Base-by-base conservation (phyloP, 2,888 invertebrate genomes). In the Danaus chrysippus region DNA sequence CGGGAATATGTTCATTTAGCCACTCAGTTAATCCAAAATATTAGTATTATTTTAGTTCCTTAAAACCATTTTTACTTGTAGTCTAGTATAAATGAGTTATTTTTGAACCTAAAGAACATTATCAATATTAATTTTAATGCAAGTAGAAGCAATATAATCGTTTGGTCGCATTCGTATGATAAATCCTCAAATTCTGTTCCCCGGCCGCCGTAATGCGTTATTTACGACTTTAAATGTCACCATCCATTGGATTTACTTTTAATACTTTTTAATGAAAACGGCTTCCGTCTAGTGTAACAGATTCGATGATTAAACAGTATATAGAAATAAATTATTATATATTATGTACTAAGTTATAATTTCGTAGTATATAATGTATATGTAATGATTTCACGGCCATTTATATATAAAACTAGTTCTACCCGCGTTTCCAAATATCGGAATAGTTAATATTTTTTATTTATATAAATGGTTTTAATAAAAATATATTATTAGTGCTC, bases 141-240 rank as follows among this genome's bases (percentile, higher is more conserved):
- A 13, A 59, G 54, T 53, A 42, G 54, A 17, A 10, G 10, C 9
- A 23, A 34, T 44, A 23, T 59, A 54, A 59, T 34, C 43, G 43
- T 54, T 17, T 54, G 43, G 44, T 44, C 43, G 43, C 41, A 46
- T 44, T 52, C 15, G 13, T 43, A 56, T 58, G 42, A 52, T 55
- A 62, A 44, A 23, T 57, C 23, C 34, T 42, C 15, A 23, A 15
- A 43, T 13, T 41, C 49, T 13, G 15, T 13, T 58, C 58, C 15
- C 42, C 19, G 52, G 41, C 42, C 17, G 9, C 41, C 42, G 49
- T 62, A 62, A 62, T 62, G 15, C 58, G 19, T 23, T 62, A 62
- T 62, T 62, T 62, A 62, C 49, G 62, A 55, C 42, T 42, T 53
- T 23, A 17, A 55, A 58, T 54, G 62, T 55, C 62, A 58, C 62